These are phyloP conservation scores for Acipenser transmontanus DNA, from an alignment of 2,797 vertebrate species.

Conservation along the genomic window DNA sequence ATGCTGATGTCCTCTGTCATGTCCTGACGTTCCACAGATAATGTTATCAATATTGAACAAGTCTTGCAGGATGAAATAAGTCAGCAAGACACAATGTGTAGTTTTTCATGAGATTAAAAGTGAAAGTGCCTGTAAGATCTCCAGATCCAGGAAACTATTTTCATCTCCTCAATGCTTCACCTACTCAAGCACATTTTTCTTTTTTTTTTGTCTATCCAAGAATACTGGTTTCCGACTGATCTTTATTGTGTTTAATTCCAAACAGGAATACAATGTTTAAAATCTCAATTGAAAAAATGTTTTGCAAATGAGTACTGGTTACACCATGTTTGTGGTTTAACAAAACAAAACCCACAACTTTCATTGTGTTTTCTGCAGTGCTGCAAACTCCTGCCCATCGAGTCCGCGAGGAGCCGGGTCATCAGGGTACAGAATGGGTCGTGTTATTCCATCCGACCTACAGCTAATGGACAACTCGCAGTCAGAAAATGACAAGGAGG, in stretches of 20 bases:
- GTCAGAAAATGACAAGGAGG: slow-evolving; percentile 93
- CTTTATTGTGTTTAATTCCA: too few species aligned
- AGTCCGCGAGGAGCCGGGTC: slow-evolving; percentile 91
- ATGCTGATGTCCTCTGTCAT: background rate
- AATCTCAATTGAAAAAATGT: too few species aligned
- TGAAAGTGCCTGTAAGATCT: too few species aligned
- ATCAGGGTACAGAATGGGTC: slow-evolving; percentile 88
- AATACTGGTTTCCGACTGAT: too few species aligned
- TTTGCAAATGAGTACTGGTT: too few species aligned
- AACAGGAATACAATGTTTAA: too few species aligned
- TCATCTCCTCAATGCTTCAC: too few species aligned
- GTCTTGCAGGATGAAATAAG: background rate
- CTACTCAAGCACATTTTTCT: too few species aligned
- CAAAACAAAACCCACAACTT: too few species aligned
- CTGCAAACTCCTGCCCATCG: slow-evolving; percentile 95
- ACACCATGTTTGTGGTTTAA: too few species aligned
- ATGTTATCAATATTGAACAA: background rate
- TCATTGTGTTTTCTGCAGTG: slow-evolving; percentile 55
- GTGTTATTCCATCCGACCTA: slow-evolving; percentile 82
- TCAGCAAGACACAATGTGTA: background rate
- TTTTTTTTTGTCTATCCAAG: too few species aligned
- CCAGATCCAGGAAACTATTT: too few species aligned
- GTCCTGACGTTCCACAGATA: background rate
- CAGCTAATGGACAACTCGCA: slow-evolving; percentile 89
- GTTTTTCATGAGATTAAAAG: background rate